phyloP scores from a whole-genome alignment of 2,113 vertebrate genomes.

The Triplophysa tibetana region DNA sequence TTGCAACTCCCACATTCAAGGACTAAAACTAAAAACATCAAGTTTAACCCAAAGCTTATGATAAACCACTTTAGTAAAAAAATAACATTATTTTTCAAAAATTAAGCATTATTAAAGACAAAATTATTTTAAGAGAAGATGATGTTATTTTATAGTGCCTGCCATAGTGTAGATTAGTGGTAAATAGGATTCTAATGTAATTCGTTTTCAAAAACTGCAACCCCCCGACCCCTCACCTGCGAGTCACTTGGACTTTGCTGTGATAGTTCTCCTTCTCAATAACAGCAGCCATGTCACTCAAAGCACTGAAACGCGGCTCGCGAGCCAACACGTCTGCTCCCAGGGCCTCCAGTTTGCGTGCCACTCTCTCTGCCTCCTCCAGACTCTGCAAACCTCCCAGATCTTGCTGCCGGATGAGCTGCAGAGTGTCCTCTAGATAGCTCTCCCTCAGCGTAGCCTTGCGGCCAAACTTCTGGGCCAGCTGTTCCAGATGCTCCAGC shows the following conservation, averaged over 20 bases:
- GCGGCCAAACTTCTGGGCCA: constrained; percentile 79
- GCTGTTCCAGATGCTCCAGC: constrained; percentile 83
- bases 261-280: constrained; percentile 84
- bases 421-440: constrained; percentile 79
- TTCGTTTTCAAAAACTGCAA: not conserved
- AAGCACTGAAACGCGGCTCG: constrained; percentile 78
- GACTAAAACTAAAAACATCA: not conserved
- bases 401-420: constrained; percentile 75
- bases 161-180: too few species aligned
- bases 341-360: constrained; percentile 82
- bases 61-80: not conserved
- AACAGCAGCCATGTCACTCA: constrained; percentile 74
- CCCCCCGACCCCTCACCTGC: constrained; percentile 68
- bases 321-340: constrained; percentile 79
- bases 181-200: too few species aligned
- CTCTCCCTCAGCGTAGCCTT: constrained; percentile 83
- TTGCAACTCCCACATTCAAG: not conserved
- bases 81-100: too few species aligned
- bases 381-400: constrained; percentile 59
- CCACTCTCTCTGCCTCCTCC: constrained; percentile 72
- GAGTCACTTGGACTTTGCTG: constrained; percentile 71
- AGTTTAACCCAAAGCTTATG: not conserved
- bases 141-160: too few species aligned
- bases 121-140: too few species aligned
- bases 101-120: too few species aligned